Evolutionary conservation across 1,140 invertebrate genomes (phyloP), one percentile per base, ranked within the genome.

Genomic region (Atta colombica): DNA sequence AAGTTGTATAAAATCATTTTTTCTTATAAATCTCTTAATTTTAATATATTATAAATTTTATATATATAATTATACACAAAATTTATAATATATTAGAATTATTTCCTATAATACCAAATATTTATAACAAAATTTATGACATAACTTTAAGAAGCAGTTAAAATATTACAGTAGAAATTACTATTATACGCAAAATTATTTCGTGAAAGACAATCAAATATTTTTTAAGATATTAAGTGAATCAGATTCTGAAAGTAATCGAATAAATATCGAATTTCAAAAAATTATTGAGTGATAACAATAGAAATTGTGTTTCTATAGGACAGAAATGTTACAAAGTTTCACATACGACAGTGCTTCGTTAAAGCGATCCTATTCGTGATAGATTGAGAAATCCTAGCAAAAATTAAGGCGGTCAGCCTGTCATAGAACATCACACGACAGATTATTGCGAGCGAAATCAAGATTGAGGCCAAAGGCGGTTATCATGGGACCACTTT

Each of bases 401-500:
- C 58, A 90, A 55, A 81, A 84, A 74, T 69, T 58, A 18, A 63
- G 49, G 18, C 75, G 45, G 60, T 88, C 61, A 53, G 55, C 75
- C 81, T 87, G 89, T 90, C 88, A 87, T 82, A 65, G 85, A 81
- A 77, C 88, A 89, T 90, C 80, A 88, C 65, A 60, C 60, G 71
- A 61, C 63, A 90, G 81, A 88, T 66, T 77, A 86, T 87, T 74
- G 69, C 80, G 8, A 35, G n/a, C 69, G 25, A 74, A 58, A 84
- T 18, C 28, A 61, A 74, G 69, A 90, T 85, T 89, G 86, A 88
- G 88, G 86, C 86, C 89, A 90, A 88, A 91, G 72, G 88, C 89
- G 85, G 77, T 81, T 88, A 63, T 45, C 86, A 53, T 63, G 72
- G 80, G 82, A 91, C 84, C 84, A 89, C 91, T 92, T 92, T 92